Conservation (phyloP, 2,113 vertebrate genomes). For the Tamias sibiricus region DNA sequence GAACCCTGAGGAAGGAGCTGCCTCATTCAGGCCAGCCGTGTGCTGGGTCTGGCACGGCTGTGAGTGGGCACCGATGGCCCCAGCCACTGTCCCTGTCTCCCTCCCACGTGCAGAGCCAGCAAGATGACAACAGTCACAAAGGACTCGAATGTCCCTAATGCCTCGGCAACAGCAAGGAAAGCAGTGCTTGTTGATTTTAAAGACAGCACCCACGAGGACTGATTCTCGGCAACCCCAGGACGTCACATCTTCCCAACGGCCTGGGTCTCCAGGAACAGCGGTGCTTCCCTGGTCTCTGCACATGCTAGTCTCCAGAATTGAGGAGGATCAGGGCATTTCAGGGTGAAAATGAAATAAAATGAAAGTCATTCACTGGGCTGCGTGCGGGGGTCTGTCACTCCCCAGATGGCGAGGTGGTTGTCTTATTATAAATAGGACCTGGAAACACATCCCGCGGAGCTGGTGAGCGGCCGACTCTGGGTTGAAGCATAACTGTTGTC, state of each 20-base stretch:
- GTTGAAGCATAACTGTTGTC: rapidly evolving
- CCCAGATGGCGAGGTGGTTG: not conserved
- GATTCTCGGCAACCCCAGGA: not conserved
- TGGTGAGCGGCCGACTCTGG: rapidly evolving
- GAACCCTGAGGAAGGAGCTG: rapidly evolving
- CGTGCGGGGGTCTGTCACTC: not conserved
- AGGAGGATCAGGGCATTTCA: not conserved
- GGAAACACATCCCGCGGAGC: rapidly evolving
- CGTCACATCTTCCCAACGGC: not conserved
- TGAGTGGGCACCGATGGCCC: too few species aligned
- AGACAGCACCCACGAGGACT: too few species aligned
- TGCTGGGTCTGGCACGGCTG: too few species aligned
- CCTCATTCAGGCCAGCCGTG: rapidly evolving
- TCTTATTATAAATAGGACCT: not conserved
- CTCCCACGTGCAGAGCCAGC: not conserved
- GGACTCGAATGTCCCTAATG: not conserved
- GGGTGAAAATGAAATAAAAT: not conserved
- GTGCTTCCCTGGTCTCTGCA: rapidly evolving
- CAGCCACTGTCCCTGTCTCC: not conserved
- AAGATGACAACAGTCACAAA: not conserved
- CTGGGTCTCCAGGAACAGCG: rapidly evolving
- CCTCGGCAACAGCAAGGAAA: not conserved
- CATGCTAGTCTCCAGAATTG: rapidly evolving
- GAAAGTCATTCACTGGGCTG: not conserved
- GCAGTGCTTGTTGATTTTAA: not conserved